Conservation (phyloP, 2,113 vertebrate genomes). For the Ictalurus furcatus region DNA sequence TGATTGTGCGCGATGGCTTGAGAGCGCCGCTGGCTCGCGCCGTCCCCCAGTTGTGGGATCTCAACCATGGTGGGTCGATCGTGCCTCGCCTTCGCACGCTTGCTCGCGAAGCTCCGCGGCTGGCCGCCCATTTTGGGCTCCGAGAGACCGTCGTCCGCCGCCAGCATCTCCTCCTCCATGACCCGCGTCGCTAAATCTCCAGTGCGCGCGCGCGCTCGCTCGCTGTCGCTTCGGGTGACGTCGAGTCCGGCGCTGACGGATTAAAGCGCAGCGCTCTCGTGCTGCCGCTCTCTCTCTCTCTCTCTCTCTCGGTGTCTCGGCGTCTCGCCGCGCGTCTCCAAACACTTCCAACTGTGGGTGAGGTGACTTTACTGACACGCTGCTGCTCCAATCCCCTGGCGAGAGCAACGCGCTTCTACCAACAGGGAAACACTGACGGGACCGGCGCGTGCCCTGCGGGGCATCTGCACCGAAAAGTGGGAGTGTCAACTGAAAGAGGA, state of each 20-base stretch:
- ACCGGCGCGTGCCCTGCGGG: constrained; percentile 58
- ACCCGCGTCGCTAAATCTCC: constrained; percentile 54
- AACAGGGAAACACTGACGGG: constrained; percentile 61
- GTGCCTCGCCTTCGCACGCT: constrained; percentile 81
- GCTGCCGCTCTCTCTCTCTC: constrained; percentile 14
- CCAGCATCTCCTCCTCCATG: constrained; percentile 87
- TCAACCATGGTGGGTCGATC: constrained; percentile 88
- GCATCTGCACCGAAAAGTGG: constrained; percentile 47
- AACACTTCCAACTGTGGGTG: constrained; percentile 61
- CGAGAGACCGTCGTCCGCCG: constrained; percentile 86
- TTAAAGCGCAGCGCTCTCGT: constrained; percentile 8
- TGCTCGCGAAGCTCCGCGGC: constrained; percentile 83
- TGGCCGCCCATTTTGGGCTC: constrained; percentile 86
- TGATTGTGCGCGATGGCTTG: constrained; percentile 66
- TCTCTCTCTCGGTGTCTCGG: constrained; percentile 51
- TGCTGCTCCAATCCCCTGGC: constrained; percentile 85
- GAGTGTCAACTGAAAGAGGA: constrained; percentile 43
- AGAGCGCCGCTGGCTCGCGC: constrained; percentile 67
- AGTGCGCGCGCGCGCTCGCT: constrained; percentile 40
- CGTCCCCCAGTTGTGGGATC: constrained; percentile 81
- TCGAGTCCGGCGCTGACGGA: constrained; percentile 33
- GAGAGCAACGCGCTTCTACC: constrained; percentile 61
- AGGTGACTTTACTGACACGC: constrained; percentile 82
- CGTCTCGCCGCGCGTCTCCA: constrained; percentile 66
- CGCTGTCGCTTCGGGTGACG: constrained; percentile 57